Evolutionary conservation across 1,140 invertebrate species (phyloP).

Genomic region (Platorchestia sp.): DNA sequence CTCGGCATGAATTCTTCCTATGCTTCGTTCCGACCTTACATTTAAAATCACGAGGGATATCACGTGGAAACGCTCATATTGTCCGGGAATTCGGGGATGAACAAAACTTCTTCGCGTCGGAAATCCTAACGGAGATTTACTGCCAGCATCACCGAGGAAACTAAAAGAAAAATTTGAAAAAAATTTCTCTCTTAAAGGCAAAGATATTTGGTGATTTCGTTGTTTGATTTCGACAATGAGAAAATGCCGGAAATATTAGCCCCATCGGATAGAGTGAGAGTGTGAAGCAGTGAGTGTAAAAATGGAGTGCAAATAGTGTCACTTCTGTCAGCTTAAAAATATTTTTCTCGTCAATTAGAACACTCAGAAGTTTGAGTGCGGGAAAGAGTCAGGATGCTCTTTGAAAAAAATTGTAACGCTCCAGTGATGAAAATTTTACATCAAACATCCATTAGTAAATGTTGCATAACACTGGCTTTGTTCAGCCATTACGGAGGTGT

Average conservation of each 20-base stretch:
- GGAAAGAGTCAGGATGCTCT: too few relatives aligned
- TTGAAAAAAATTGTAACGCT: too few relatives aligned
- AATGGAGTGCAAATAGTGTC: not conserved
- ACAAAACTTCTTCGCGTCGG: not conserved
- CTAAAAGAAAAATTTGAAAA: not conserved
- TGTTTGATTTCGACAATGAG: not conserved
- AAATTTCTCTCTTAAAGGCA: not conserved
- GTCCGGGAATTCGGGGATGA: not conserved
- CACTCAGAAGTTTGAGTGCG: not conserved
- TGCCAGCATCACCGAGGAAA: not conserved
- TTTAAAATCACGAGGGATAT: not conserved
- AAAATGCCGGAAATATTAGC: not conserved
- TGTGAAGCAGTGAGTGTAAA: not conserved
- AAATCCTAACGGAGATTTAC: not conserved
- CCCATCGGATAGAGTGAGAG: too few relatives aligned
- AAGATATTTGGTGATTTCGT: not conserved
- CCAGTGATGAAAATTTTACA: too few relatives aligned
- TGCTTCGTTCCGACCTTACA: not conserved
- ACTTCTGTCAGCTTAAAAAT: not conserved
- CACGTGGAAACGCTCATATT: not conserved
- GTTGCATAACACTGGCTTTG: too few relatives aligned
- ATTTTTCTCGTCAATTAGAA: not conserved
- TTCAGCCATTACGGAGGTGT: too few relatives aligned
- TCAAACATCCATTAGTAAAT: too few relatives aligned
- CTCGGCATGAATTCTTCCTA: not conserved